Conservation (phyloP, 2,113 vertebrate genomes). For the Phaethon lepturus region DNA sequence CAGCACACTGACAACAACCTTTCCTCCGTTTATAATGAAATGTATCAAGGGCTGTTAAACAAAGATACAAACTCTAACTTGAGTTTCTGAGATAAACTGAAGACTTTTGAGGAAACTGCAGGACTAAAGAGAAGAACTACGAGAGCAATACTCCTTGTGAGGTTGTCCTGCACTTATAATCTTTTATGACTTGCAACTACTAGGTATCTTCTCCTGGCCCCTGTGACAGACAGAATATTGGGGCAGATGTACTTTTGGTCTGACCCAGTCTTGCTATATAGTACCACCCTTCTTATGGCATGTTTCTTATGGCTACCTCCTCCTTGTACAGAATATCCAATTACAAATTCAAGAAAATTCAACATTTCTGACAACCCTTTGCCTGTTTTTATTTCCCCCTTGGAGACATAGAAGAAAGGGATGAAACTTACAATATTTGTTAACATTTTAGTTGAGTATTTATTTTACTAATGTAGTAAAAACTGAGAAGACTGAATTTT, state of each 20-base stretch:
- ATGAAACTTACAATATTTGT: neutral
- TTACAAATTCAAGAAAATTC: neutral
- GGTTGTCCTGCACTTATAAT: neutral
- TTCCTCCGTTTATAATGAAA: neutral
- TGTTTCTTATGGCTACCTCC: neutral
- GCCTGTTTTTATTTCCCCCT: neutral
- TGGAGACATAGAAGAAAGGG: neutral
- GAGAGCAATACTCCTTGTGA: neutral
- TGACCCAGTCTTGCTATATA: neutral
- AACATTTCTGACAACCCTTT: neutral
- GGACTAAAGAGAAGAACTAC: neutral
- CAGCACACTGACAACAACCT: neutral
- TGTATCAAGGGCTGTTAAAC: neutral
- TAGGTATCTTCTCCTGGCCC: neutral
- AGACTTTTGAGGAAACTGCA: neutral
- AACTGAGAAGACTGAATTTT: fast-evolving
- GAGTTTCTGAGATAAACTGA: neutral
- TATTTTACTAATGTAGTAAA: neutral
- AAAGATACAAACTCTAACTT: neutral
- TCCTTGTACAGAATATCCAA: neutral
- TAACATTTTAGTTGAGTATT: neutral
- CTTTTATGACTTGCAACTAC: neutral
- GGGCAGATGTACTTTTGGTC: neutral
- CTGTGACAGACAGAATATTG: neutral
- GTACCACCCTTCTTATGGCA: neutral